These are phyloP conservation scores for Halictus rubicundus DNA, from an alignment of 1,140 invertebrate species.

Conservation along the genomic window DNA sequence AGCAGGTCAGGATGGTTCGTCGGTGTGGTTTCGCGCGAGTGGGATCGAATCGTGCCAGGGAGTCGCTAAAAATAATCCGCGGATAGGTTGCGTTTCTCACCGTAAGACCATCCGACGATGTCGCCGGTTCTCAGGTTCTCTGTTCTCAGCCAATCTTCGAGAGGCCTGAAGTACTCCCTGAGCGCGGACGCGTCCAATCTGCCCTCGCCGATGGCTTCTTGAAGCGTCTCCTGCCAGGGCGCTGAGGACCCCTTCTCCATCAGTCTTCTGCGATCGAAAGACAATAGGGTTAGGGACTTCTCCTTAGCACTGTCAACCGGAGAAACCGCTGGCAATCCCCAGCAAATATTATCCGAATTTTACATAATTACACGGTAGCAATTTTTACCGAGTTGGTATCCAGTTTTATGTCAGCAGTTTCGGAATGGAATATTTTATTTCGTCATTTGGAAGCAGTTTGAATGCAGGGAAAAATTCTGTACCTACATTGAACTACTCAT, in stretches of 20 bases:
- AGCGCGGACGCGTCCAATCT: slow-evolving; percentile 91
- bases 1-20: too few species aligned
- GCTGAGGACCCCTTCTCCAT: slow-evolving; percentile 92
- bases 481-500: too few species aligned
- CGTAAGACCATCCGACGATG: slow-evolving; percentile 91
- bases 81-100: slow-evolving; percentile 66
- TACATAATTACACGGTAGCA: too few species aligned
- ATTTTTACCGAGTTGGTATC: too few species aligned
- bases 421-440: too few species aligned
- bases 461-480: too few species aligned
- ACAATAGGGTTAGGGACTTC: too few species aligned
- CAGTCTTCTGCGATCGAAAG: slow-evolving; percentile 83
- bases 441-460: too few species aligned
- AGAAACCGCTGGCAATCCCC: too few species aligned
- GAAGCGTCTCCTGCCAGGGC: slow-evolving; percentile 92
- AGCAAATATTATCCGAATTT: too few species aligned
- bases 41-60: neutral
- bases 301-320: too few species aligned
- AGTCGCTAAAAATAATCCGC: neutral
- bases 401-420: too few species aligned
- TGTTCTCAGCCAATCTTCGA: slow-evolving; percentile 93
- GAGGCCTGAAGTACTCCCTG: slow-evolving; percentile 95
- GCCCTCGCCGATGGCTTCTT: slow-evolving; percentile 89
- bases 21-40: neutral
- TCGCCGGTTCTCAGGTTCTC: slow-evolving; percentile 91